phyloP scores from a whole-genome alignment of 2,797 vertebrate genomes.

The Psittacula derbiana region DNA sequence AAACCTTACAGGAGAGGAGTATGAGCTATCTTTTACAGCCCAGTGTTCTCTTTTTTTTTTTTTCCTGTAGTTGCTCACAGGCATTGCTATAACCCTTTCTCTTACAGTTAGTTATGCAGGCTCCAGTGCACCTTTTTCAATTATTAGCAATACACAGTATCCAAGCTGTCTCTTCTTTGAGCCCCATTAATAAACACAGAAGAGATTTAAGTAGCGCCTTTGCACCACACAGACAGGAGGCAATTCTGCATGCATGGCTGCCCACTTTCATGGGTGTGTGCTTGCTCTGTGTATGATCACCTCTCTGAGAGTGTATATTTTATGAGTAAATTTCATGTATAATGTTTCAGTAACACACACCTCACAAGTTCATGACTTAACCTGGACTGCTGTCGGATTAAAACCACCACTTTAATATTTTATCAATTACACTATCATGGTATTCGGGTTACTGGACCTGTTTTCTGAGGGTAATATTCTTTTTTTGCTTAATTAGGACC shows the following conservation, averaged over 20 bases:
- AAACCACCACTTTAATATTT: background rate
- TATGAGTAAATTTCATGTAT: background rate
- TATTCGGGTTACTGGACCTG: background rate
- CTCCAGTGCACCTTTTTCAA: constrained; percentile 31
- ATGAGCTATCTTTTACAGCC: constrained; percentile 12
- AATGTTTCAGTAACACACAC: background rate
- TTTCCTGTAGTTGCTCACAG: background rate
- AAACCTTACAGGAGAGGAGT: background rate
- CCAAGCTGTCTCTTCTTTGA: constrained; percentile 13
- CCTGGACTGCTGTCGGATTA: background rate
- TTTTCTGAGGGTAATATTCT: background rate
- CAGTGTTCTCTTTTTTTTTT: background rate
- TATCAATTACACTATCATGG: background rate
- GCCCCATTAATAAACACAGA: background rate
- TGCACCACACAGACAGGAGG: background rate
- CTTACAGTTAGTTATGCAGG: constrained; percentile 41
- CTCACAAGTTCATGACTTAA: background rate
- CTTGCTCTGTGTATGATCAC: background rate
- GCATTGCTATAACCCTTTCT: background rate
- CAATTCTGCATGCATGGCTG: constrained; percentile 5
- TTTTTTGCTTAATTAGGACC: background rate
- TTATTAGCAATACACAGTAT: constrained; percentile 48
- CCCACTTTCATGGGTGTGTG: background rate
- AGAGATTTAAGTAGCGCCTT: background rate
- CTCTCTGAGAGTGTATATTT: background rate